Percentiles rank a stretch among this genome's conserved stretches.
Conservation (phyloP, 2,113 vertebrate species). For the Notothenia coriiceps region DNA sequence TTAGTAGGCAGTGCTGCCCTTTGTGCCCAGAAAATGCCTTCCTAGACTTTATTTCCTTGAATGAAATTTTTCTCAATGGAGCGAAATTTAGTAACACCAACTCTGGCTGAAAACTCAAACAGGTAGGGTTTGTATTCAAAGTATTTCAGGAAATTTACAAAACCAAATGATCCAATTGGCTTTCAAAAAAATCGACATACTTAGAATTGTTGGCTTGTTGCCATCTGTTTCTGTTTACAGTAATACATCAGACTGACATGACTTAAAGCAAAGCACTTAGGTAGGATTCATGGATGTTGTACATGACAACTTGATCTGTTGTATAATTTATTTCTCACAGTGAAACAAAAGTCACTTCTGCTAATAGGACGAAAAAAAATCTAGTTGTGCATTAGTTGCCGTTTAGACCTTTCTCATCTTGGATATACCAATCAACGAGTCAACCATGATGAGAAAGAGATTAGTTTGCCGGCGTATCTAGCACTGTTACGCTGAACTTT, state of each 20-base stretch:
- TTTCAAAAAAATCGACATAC: neutral
- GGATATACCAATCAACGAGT: neutral
- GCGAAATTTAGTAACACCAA: slow-evolving; percentile 4
- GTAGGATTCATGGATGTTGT: neutral
- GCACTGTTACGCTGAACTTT: neutral
- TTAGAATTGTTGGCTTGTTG: neutral
- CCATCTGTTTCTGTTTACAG: slow-evolving; percentile 6
- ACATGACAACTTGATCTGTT: neutral
- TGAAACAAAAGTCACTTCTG: too few species aligned
- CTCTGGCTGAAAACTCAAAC: neutral
- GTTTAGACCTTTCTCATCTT: neutral
- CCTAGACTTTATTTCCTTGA: slow-evolving; percentile 51
- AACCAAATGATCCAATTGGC: neutral
- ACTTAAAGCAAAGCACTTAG: neutral
- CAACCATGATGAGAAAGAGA: slow-evolving; percentile 6
- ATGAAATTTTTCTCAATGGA: slow-evolving; percentile 58
- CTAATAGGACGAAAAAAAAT: too few species aligned
- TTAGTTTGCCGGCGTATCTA: neutral
- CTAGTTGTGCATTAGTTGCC: neutral
- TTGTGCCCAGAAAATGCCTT: slow-evolving; percentile 30
- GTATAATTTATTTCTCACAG: too few species aligned
- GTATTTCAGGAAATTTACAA: neutral
- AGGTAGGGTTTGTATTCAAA: neutral
- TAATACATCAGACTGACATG: neutral
- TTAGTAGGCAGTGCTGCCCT: slow-evolving; percentile 19